Base-by-base conservation (phyloP, 2,888 invertebrate genomes). In the Notocelia uddmanniana region DNA sequence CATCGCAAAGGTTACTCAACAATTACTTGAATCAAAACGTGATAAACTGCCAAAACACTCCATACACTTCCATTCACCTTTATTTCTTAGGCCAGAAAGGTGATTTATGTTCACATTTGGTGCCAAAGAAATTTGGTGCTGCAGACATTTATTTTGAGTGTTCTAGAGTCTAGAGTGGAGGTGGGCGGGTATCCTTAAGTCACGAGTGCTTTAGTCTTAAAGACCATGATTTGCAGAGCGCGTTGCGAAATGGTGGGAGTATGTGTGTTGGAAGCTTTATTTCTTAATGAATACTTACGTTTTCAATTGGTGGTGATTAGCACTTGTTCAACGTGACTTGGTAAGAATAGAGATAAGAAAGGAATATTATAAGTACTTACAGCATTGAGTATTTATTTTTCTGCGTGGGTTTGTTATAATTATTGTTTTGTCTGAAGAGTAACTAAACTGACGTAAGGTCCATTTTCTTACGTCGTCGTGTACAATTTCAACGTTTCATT, bases 111-210 rank as follows among this genome's bases (percentile, higher is more conserved):
- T 18, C 18, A 19, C 63, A 19, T 62, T 19, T 57, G 34, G 9
- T 37, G 59, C 23, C 19, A 50, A 8, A 50, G 54, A 72, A 72
- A 55, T 55, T 72, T 72, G 67, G 72, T 62, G 19, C 26, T 67
- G 72, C 50, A 55, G 60, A 72, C 72, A 68, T 71, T 71, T 54
- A 67, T 72, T 67, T 68, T 72, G 60, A 62, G 66, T 70, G 64
- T 66, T 60, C 66, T 48, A 62, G 59, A 69, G 50, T 52, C 60
- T 60, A 62, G 55, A 67, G 72, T 71, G 70, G 64, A 66, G 21
- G 70, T 67, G 60, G 72, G 67, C 62, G 72, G 45, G 50, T n/a
- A 62, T 68, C 48, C 60, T 72, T 68, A 41, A 67, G 45, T 67
- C 67, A 68, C 67, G 60, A 72, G 67, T 48, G 58, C 41, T 66